phyloP scores from a whole-genome alignment of 2,113 vertebrate genomes.

The Myiozetetes cayanensis region DNA sequence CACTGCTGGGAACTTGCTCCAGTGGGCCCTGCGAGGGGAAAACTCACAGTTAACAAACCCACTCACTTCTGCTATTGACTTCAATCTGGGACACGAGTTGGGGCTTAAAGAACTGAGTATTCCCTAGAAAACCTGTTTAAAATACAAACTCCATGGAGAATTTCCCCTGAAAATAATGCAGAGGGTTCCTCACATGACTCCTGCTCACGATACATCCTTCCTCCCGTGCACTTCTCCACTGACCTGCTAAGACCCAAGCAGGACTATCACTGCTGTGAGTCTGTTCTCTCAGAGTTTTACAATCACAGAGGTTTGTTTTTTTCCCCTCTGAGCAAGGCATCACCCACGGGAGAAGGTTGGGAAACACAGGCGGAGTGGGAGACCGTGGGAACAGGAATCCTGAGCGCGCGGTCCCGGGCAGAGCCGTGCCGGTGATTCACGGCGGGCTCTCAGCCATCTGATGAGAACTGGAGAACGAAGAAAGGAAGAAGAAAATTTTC shows the following conservation, averaged over 20 bases:
- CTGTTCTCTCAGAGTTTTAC: not conserved
- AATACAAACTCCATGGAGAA: not conserved
- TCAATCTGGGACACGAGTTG: not conserved
- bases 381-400: not conserved
- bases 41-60: not conserved
- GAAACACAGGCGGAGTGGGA: not conserved
- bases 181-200: not conserved
- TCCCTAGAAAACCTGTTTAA: not conserved
- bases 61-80: not conserved
- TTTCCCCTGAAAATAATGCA: not conserved
- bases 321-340: not conserved
- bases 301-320: not conserved
- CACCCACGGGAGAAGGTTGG: not conserved
- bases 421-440: conserved; percentile 27
- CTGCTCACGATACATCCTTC: not conserved
- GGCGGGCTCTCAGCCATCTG: not conserved
- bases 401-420: not conserved
- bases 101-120: not conserved
- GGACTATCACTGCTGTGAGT: accelerated
- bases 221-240: not conserved
- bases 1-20: not conserved
- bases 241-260: not conserved
- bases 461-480: not conserved
- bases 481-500: not conserved
- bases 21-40: not conserved